Base-by-base conservation (phyloP, 2,888 invertebrate species). In the Synanthedon vespiformis region DNA sequence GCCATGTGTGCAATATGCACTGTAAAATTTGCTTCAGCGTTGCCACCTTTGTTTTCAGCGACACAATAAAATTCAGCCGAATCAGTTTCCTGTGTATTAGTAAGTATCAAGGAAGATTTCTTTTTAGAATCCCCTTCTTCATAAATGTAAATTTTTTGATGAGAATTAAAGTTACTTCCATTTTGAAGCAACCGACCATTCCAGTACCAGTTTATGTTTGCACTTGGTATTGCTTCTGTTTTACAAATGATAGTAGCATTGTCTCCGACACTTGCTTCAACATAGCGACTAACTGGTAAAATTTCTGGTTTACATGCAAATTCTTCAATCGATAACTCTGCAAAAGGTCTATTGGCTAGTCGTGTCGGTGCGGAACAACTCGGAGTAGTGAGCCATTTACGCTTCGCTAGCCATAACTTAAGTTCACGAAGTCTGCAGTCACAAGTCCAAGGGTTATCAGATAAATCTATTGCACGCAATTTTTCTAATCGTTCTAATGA, bases 401-500 rank as follows among this genome's bases (percentile, higher is more conserved):
- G 90, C 65, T 92, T 91, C 51, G 91, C 90, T 58, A 96, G 81
- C 95, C 95, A 96, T 63, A 93, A 88, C 72, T 95, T 94, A 55
- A 95, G 90, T 55, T 93, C 92, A 51, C 95, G 88, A 55, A 96
- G 76, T 22, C 94, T 91, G 68, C 96, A 96, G 70, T 96, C 95
- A 71, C 96, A 96, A 57, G 92, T 90, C 96, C 95, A 96, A 0
- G 94, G 95, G 77, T 96, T 96, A 60, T 94, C 94, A 59, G 95
- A 94, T 59, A 96, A 81, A 70, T 95, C 94, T 57, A 96, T 92
- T 48, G 93, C 93, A 71, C 94, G 92, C 51, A 96, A 87, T 54
- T 92, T 92, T 61, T 90, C 91, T 54, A 94, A 72, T 51, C 91
- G 92, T 72, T 93, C 93, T 58, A 95, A 91, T 1, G 94, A 94